Evolutionary conservation across 2,797 vertebrate genomes (phyloP), one percentile per base, ranked within the genome.

Genomic region (Cryptoblepharus egeriae): DNA sequence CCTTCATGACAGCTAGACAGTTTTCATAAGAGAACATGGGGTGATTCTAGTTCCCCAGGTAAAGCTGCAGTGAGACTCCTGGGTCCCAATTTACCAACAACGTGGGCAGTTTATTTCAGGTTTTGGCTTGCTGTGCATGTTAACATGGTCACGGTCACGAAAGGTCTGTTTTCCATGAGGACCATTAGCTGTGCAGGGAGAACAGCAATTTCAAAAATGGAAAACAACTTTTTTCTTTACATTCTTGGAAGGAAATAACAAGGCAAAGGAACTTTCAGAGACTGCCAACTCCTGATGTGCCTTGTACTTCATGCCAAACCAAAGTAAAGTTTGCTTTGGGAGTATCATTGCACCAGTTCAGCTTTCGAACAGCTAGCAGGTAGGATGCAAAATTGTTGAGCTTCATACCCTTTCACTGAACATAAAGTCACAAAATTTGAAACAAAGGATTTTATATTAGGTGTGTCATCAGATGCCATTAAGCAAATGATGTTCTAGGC

Each of bases 221-320:
- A 87, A 82, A 90, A 89, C 4, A 2, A 71, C 58, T 61, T 72
- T 77, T 82, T 52, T 70, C 79, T 83, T 63, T 60, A 86, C 77
- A 85, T 92, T 94, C 88, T 93, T 95, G 93, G 91, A 93, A 93
- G 83, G 83, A 90, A 94, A 91, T 91, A 89, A 88, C 83, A 92
- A 88, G 88, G 91, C 79, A 85, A 90, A 83, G 85, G 92, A 93
- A 89, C 90, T 89, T 93, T 91, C 81, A 89, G 73, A 88, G 86
- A 72, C 80, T 72, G 92, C 91, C 94, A 94, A 12, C 83, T 94
- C 88, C 87, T 91, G 93, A 92, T 92, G 89, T 90, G 83, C 93
- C 91, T 92, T 91, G 67, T 89, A 82, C 67, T 74, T 91, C 0
- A 16, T 92, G 93, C 94, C 94, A 95, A 95, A 93, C 92, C 93